Conservation (phyloP, 2,113 vertebrate genomes). For the Percina caprodes region DNA sequence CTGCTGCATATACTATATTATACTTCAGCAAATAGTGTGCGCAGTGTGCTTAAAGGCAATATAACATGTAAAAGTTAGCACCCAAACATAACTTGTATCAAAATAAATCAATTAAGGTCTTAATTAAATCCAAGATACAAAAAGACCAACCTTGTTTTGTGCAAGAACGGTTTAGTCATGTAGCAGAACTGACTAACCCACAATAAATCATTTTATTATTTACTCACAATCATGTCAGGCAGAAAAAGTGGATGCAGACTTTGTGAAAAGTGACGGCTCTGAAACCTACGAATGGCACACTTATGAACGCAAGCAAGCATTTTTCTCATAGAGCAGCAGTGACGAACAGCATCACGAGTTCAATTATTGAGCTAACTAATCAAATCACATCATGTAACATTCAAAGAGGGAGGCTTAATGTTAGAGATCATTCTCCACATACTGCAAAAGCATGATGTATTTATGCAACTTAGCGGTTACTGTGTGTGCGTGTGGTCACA, state of each 20-base stretch:
- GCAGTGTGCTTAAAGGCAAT: not conserved
- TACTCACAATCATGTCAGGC: not conserved
- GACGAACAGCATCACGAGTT: slow-evolving; percentile 44
- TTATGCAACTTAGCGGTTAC: slow-evolving; percentile 4
- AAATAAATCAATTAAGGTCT: not conserved
- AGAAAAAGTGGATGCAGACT: not conserved
- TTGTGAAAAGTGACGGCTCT: not conserved
- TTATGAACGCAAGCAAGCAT: slow-evolving; percentile 2
- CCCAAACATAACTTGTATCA: too few relatives aligned
- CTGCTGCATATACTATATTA: not conserved
- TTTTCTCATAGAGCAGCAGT: slow-evolving; percentile 1
- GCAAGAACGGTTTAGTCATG: not conserved
- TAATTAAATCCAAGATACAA: not conserved
- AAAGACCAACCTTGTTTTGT: not conserved
- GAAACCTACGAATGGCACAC: not conserved
- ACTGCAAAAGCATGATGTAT: not conserved
- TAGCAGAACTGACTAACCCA: not conserved
- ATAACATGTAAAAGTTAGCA: not conserved
- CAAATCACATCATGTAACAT: slow-evolving; percentile 48
- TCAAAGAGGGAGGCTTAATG: not conserved
- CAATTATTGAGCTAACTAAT: slow-evolving; percentile 22
- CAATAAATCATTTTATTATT: not conserved
- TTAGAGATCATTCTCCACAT: slow-evolving; percentile 39
- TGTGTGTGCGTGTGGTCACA: not conserved
- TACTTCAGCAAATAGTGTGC: not conserved